Evolutionary conservation across 92 coral and sea anemone genomes (phyloP).

Genomic region (Metridium senile): DNA sequence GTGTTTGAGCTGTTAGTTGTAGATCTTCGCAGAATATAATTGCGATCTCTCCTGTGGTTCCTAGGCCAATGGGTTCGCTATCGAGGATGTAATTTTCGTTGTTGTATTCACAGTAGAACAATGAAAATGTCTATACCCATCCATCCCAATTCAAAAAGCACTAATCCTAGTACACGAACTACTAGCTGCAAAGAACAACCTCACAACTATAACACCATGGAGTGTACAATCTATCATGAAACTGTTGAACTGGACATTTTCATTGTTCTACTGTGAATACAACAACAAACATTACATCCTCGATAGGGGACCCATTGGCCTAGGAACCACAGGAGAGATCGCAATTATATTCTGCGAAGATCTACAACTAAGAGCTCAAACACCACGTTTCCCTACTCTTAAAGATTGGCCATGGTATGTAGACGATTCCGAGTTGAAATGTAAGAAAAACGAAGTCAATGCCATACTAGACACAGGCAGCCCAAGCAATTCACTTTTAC

Average conservation of each 20-base stretch:
- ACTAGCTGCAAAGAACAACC: constrained; percentile 16
- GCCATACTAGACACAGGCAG: not conserved
- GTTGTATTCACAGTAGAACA: constrained; percentile 37
- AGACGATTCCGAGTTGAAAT: not conserved
- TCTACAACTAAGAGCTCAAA: not conserved
- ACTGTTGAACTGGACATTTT: constrained; percentile 21
- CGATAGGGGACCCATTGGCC: not conserved
- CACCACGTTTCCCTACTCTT: not conserved
- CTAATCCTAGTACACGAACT: constrained; percentile 17
- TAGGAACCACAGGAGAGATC: not conserved
- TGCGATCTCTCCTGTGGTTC: not conserved
- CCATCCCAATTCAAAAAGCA: constrained; percentile 18
- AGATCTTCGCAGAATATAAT: not conserved
- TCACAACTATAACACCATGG: constrained; percentile 6
- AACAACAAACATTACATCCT: not conserved
- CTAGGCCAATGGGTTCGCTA: not conserved
- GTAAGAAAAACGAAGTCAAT: too few species aligned
- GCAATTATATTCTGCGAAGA: not conserved
- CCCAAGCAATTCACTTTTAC: too few species aligned
- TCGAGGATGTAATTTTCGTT: not conserved
- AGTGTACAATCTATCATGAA: constrained; percentile 27
- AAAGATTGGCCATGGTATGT: not conserved
- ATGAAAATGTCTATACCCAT: constrained; percentile 21
- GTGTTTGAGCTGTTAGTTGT: not conserved
- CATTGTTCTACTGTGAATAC: constrained; percentile 37